Percentiles rank a stretch among this genome's conserved stretches.
Evolutionary conservation across 2,888 invertebrate species (phyloP).

Genomic region (Helleia helle): DNA sequence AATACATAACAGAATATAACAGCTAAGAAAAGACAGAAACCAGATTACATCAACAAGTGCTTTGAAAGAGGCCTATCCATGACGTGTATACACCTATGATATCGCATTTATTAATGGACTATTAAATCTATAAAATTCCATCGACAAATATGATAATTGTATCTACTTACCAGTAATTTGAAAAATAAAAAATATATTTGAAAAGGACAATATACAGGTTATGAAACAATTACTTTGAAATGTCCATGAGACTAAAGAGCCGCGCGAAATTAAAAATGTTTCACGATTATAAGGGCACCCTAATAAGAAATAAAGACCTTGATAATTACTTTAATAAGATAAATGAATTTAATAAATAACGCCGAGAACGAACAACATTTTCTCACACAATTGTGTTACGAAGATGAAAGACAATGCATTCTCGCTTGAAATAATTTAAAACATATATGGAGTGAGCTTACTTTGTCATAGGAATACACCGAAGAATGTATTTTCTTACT

Average conservation of each 20-base stretch:
- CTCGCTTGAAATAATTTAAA: slow-evolving; percentile 1
- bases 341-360: slow-evolving; percentile 7
- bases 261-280: slow-evolving; percentile 4
- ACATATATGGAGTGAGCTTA: background rate
- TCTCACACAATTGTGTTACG: background rate
- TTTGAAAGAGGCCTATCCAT: too few species aligned
- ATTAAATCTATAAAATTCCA: too few species aligned
- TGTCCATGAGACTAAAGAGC: background rate
- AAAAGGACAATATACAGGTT: background rate
- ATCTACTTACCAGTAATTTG: too few species aligned
- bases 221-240: background rate
- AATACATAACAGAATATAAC: too few species aligned
- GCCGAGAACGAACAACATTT: slow-evolving; percentile 1
- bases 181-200: background rate
- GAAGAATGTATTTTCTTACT: background rate
- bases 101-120: too few species aligned
- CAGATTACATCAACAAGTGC: too few species aligned
- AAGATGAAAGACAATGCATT: background rate
- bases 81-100: too few species aligned
- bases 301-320: background rate
- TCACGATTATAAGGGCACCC: slow-evolving; percentile 1
- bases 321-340: slow-evolving; percentile 8
- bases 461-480: background rate
- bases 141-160: too few species aligned
- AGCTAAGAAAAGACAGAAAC: too few species aligned